A percentile compares a stretch with the other conserved stretches of the same genome.
Conservation (phyloP, 2,113 vertebrate genomes). For the Chamaetylas fuelleborni region DNA sequence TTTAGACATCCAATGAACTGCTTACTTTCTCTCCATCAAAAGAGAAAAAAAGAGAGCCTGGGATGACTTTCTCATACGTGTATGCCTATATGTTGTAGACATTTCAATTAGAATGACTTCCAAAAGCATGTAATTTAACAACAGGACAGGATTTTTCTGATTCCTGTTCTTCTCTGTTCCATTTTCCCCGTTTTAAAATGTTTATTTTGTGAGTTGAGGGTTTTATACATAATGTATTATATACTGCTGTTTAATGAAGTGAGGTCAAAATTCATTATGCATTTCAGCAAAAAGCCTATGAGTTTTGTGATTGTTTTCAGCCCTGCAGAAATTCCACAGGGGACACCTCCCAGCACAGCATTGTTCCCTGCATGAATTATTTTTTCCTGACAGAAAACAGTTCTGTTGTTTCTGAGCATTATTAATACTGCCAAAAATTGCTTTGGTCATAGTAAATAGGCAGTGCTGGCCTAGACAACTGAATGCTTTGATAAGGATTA, state of each 20-base stretch:
- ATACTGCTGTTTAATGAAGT: constrained; percentile 18
- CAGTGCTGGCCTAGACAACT: background rate
- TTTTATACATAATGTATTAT: background rate
- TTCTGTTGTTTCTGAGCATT: background rate
- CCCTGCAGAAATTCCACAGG: constrained; percentile 2
- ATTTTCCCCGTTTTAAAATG: background rate
- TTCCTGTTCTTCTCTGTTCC: background rate
- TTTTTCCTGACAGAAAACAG: background rate
- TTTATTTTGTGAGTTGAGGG: background rate
- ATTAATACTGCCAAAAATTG: background rate
- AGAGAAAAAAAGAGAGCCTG: background rate
- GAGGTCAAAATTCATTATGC: constrained; percentile 12
- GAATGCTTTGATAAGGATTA: background rate
- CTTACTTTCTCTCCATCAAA: background rate
- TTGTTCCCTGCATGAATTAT: background rate
- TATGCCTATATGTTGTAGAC: background rate
- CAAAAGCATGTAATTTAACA: background rate
- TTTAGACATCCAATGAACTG: background rate
- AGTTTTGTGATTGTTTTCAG: background rate
- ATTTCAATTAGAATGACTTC: background rate
- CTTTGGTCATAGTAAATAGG: background rate
- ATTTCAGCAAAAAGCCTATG: background rate
- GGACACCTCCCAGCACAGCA: background rate
- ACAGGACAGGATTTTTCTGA: background rate
- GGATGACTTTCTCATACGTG: background rate